A percentile compares a stretch with the other conserved stretches of the same genome.
phyloP scores from a whole-genome alignment of 2,888 invertebrate genomes.

The Galerucella calmariensis region DNA sequence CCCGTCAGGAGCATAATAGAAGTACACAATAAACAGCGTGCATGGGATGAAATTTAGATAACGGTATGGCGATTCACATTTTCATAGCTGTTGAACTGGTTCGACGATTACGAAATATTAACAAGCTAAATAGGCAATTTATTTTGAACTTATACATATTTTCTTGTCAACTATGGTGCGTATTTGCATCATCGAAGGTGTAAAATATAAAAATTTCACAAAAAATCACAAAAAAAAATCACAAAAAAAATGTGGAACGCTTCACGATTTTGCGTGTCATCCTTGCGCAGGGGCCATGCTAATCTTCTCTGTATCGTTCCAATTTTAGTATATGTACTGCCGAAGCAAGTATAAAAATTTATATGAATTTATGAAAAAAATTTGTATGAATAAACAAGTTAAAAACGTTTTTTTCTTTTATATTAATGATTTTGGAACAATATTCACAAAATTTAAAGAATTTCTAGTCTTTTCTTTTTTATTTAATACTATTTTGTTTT shows the following conservation, averaged over 20 bases:
- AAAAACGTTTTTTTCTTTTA: too few species aligned
- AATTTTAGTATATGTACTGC: constrained; percentile 88
- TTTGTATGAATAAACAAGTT: too few species aligned
- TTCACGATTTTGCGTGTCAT: constrained; percentile 94
- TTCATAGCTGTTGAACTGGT: constrained; percentile 19
- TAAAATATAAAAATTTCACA: too few species aligned
- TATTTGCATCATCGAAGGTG: too few species aligned
- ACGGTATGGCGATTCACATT: constrained; percentile 22
- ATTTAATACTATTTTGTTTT: too few species aligned
- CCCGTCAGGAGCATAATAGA: constrained; percentile 13
- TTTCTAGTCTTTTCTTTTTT: too few species aligned
- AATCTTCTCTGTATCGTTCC: constrained; percentile 94
- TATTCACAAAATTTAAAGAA: too few species aligned
- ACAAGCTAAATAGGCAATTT: constrained; percentile 18
- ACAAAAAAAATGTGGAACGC: constrained; percentile 81
- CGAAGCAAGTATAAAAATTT: constrained; percentile 83
- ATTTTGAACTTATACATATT: neutral
- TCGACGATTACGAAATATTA: constrained; percentile 22
- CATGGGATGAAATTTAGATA: constrained; percentile 21
- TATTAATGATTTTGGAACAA: too few species aligned
- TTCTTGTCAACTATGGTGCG: too few species aligned
- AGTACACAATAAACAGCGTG: too few species aligned
- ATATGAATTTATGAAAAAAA: too few species aligned
- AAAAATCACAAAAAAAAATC: too few species aligned
- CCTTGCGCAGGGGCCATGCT: constrained; percentile 93